Conservation (phyloP, 1,140 invertebrate species). For the Steinernema khuongi region DNA sequence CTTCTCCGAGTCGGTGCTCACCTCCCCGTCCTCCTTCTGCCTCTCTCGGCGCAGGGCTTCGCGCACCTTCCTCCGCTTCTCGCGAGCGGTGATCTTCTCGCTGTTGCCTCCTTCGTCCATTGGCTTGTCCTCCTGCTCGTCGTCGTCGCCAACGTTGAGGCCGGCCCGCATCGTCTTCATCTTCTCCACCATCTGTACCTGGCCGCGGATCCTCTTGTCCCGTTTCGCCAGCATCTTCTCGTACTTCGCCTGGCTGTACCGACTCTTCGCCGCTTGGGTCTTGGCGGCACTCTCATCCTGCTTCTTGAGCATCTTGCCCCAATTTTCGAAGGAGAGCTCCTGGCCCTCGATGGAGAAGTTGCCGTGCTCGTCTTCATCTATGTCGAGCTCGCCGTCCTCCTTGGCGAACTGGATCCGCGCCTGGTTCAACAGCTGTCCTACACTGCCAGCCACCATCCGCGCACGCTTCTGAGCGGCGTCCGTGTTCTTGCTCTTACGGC, state of each 20-base stretch:
- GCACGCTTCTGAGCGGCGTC: background rate
- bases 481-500: too few species aligned
- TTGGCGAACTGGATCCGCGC: background rate
- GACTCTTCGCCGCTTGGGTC: background rate
- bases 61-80: background rate
- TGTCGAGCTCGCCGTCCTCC: background rate
- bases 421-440: background rate
- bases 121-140: background rate
- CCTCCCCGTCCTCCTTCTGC: background rate
- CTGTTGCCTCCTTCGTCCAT: slow-evolving; percentile 1
- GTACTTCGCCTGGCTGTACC: background rate
- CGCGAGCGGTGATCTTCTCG: background rate
- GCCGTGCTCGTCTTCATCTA: background rate
- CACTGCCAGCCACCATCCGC: background rate
- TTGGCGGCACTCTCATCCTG: background rate
- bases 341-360: background rate
- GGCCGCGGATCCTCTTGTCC: background rate
- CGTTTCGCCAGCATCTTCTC: background rate
- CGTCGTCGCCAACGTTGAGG: background rate
- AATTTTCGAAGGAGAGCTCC: background rate
- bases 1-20: background rate
- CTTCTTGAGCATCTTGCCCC: background rate
- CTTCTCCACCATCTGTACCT: background rate
- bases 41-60: background rate
- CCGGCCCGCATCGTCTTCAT: background rate